Evolutionary conservation across 2,113 vertebrate genomes (phyloP).

Genomic region (Ageneiosus marmoratus): DNA sequence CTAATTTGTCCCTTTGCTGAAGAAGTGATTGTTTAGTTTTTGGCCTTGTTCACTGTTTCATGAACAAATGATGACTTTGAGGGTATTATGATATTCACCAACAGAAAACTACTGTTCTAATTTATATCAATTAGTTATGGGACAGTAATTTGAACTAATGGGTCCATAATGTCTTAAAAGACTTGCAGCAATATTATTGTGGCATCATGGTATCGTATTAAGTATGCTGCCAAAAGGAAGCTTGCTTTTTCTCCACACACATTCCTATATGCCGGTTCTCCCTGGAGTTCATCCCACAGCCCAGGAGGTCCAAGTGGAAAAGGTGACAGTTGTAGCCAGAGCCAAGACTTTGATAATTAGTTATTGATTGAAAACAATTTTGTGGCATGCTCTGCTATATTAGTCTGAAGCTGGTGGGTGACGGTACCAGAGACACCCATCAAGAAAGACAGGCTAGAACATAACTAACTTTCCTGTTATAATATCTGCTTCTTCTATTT

Average conservation of each 20-base stretch:
- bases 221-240: constrained; percentile 81
- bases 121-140: constrained; percentile 91
- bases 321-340: constrained; percentile 71
- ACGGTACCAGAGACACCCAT: too few relatives aligned
- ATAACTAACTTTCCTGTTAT: too few relatives aligned
- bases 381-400: too few relatives aligned
- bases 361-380: too few relatives aligned
- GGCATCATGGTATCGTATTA: too few relatives aligned
- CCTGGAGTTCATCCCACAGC: constrained; percentile 79
- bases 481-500: too few relatives aligned
- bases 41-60: constrained; percentile 66
- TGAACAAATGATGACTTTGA: constrained; percentile 73
- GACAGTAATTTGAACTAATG: constrained; percentile 90
- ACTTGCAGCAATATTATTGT: constrained; percentile 80
- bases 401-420: too few relatives aligned
- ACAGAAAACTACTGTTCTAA: constrained; percentile 91
- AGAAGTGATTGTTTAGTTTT: constrained; percentile 58
- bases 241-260: constrained; percentile 59
- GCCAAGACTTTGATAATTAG: too few relatives aligned
- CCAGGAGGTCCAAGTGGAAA: constrained; percentile 82
- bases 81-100: constrained; percentile 85
- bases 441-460: too few relatives aligned
- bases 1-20: constrained; percentile 71
- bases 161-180: constrained; percentile 86
- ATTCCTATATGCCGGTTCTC: constrained; percentile 52